These are phyloP conservation scores for Thymelicus sylvestris DNA, from an alignment of 2,888 invertebrate species.

Conservation along the genomic window DNA sequence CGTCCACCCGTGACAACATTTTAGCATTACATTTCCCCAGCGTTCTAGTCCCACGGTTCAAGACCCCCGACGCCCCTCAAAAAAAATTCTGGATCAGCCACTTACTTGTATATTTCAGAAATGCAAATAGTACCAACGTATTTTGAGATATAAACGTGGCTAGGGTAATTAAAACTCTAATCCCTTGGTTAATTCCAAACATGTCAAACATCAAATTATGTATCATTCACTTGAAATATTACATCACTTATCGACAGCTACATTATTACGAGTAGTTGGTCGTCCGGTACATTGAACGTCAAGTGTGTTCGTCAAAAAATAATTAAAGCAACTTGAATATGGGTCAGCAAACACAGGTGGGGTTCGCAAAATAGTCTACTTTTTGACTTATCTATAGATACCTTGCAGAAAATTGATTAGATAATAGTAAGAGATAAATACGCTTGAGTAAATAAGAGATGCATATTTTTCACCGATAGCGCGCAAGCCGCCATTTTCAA, in stretches of 20 bases:
- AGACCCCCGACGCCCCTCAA: too few species aligned
- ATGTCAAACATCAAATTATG: conserved; percentile 11
- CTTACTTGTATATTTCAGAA: too few species aligned
- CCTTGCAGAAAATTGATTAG: conserved; percentile 80
- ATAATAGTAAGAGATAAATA: conserved; percentile 70
- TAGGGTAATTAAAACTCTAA: neutral
- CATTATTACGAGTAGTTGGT: conserved; percentile 2
- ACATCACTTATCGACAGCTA: conserved; percentile 13
- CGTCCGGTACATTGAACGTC: neutral
- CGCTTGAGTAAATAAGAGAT: conserved; percentile 76
- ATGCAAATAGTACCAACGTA: too few species aligned
- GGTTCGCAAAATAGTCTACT: conserved; percentile 75
- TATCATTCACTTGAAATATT: conserved; percentile 21
- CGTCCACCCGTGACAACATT: too few species aligned
- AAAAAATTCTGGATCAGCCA: too few species aligned
- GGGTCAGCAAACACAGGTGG: conserved; percentile 79
- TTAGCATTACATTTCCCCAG: too few species aligned
- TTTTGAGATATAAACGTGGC: neutral
- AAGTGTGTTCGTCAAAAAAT: conserved; percentile 51
- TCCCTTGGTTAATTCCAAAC: neutral
- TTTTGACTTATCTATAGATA: conserved; percentile 68
- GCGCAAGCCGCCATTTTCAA: conserved; percentile 38
- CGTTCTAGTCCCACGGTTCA: too few species aligned
- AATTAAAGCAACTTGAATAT: conserved; percentile 65
- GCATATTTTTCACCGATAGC: conserved; percentile 73